Percentiles rank a stretch among this genome's conserved stretches.
Conservation (phyloP, 2,888 invertebrate genomes). For the Tyria jacobaeae region DNA sequence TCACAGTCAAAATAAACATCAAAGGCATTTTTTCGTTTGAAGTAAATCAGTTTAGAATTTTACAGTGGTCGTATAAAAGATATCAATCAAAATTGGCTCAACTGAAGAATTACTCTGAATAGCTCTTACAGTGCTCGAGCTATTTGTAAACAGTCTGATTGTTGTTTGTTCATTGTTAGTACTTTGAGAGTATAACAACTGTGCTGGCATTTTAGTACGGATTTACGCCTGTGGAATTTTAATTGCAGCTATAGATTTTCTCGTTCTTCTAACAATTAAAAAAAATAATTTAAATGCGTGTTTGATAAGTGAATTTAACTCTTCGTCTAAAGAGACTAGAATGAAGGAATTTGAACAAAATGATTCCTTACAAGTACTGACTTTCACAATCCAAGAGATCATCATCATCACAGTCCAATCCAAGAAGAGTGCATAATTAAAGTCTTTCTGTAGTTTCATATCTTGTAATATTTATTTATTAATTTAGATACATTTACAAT, state of each 20-base stretch:
- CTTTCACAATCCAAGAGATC: too few relatives aligned
- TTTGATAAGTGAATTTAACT: too few relatives aligned
- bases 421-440: too few relatives aligned
- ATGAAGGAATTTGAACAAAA: too few relatives aligned
- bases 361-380: too few relatives aligned
- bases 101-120: conserved; percentile 29
- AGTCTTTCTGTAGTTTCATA: too few relatives aligned
- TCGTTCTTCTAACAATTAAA: background rate
- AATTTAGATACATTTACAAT: too few relatives aligned
- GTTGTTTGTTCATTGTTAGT: conserved; percentile 8
- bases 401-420: too few relatives aligned
- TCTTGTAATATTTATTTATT: too few relatives aligned
- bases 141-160: conserved; percentile 27
- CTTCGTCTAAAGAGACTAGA: too few relatives aligned
- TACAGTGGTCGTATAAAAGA: conserved; percentile 14
- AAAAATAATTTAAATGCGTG: too few relatives aligned
- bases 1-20: conserved; percentile 19
- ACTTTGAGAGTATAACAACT: conserved; percentile 1
- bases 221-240: background rate
- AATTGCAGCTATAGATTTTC: background rate
- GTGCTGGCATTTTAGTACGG: background rate
- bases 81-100: conserved; percentile 18
- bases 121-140: conserved; percentile 10
- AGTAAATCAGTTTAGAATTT: conserved; percentile 5
- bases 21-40: conserved; percentile 17